A percentile compares a stretch with the other conserved stretches of the same genome.
Evolutionary conservation across 2,888 invertebrate genomes (phyloP).

Genomic region (Hirtodrosophila duncani): DNA sequence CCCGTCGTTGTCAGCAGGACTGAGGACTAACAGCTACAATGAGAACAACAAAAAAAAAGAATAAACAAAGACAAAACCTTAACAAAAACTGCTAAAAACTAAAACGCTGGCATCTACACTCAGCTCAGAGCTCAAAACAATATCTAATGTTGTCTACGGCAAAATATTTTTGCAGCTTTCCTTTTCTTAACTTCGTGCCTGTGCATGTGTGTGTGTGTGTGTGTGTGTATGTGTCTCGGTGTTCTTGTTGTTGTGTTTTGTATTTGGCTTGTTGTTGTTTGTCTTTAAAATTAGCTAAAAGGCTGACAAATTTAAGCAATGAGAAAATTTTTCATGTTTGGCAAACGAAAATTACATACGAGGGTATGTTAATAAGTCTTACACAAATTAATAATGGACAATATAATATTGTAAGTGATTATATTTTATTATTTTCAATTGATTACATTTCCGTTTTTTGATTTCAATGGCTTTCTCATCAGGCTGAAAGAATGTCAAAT

Average conservation of each 20-base stretch:
- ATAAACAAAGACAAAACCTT: constrained; percentile 5
- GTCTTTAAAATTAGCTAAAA: constrained; percentile 67
- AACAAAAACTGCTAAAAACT: constrained; percentile 47
- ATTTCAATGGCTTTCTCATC: too few relatives aligned
- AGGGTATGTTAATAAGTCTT: too few relatives aligned
- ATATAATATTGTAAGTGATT: too few relatives aligned
- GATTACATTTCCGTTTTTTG: too few relatives aligned
- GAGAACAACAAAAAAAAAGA: constrained; percentile 17
- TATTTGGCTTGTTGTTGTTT: constrained; percentile 19
- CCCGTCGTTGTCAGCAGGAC: constrained; percentile 35
- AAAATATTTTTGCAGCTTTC: constrained; percentile 64
- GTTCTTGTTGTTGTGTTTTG: neutral
- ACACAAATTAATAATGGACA: neutral
- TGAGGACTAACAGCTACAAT: too few relatives aligned
- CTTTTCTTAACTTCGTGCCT: constrained; percentile 39
- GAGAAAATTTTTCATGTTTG: neutral
- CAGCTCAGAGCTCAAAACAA: constrained; percentile 69
- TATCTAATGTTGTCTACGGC: constrained; percentile 67
- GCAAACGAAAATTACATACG: neutral
- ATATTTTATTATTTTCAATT: too few relatives aligned
- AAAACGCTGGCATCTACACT: constrained; percentile 60
- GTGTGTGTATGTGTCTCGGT: constrained; percentile 6
- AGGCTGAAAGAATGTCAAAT: too few relatives aligned
- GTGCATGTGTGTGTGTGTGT: constrained; percentile 14
- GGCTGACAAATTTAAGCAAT: constrained; percentile 27